Base-by-base conservation (phyloP, 2,888 invertebrate genomes). In the Tetragonisca angustula region DNA sequence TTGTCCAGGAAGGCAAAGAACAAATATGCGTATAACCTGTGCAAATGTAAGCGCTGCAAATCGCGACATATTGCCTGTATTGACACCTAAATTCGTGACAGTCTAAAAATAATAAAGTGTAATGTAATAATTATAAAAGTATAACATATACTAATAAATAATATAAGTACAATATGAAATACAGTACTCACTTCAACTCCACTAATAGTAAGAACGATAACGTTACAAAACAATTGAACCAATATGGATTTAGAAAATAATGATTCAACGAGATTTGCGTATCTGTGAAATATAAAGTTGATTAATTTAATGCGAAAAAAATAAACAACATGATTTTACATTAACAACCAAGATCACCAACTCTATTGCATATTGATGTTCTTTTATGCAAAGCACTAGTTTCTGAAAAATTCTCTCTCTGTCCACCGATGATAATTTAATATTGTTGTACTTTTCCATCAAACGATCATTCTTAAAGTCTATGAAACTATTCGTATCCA, bases 1-100 rank as follows among this genome's bases (percentile, higher is more conserved):
- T 27, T 80, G 80, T 6, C 80, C 80, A 27, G 71, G 65, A 36
- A 76, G 27, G n/a, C 76, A 76, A 9, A 80, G 36, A 2, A 27
- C 15, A 6, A 80, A 67, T 59, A 76, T 56, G 17, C 71, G 76
- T 17, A 80, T 56, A 15, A 27, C 17, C 32, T 59, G 76, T 24
- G 49, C 76, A 2, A 50, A 5, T 2, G 54, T 4, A 15, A 70
- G 52, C 2, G 36, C 5, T 59, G 24, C 76, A 24, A 52, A 61
- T 27, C 52, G 71, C n/a, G 49, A 13, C 19, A 49, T 0, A 0
- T 68, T 43, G 1, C 24, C 15, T 17, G 56, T 4, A 19, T 79
- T 50, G 17, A 36, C 9, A 43, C 21, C 43, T 21, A 69, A 2
- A 56, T 79, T 74, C 24, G 32, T 36, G 15, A 78, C 32, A 36